These are phyloP conservation scores for Pogonognathellus flavescens DNA, from an alignment of 1,140 invertebrate species.

Conservation along the genomic window DNA sequence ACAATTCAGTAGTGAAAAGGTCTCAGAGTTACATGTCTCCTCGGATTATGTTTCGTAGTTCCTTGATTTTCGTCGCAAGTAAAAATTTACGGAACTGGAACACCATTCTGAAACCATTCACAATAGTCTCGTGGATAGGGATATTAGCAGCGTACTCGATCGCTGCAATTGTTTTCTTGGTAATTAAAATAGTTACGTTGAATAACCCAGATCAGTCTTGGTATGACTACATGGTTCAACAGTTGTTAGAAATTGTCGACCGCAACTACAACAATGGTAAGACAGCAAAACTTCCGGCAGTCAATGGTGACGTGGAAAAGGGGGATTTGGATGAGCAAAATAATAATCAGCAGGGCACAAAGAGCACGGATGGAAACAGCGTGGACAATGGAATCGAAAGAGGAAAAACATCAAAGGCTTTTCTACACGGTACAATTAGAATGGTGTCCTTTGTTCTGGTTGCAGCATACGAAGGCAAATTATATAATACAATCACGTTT, in stretches of 20 bases:
- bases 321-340: not conserved
- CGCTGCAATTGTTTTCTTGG: slow-evolving; percentile 38
- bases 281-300: not conserved
- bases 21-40: not conserved
- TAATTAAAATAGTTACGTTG: slow-evolving; percentile 56
- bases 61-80: slow-evolving; percentile 54
- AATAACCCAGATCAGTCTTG: slow-evolving; percentile 55
- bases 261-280: not conserved
- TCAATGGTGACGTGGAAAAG: not conserved
- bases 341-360: not conserved
- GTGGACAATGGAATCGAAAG: slow-evolving; percentile 3
- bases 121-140: slow-evolving; percentile 45
- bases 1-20: not conserved
- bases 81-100: slow-evolving; percentile 23
- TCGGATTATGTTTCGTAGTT: slow-evolving; percentile 5
- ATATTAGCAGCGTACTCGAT: slow-evolving; percentile 48
- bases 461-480: slow-evolving; percentile 61
- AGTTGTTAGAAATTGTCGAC: slow-evolving; percentile 47
- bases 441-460: slow-evolving; percentile 60
- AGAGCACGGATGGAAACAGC: not conserved
- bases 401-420: slow-evolving; percentile 56
- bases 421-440: slow-evolving; percentile 54
- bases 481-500: slow-evolving; percentile 62
- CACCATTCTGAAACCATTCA: slow-evolving; percentile 51
- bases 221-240: slow-evolving; percentile 58